These are phyloP conservation scores for Peromyscus maniculatus DNA, from an alignment of 2,113 vertebrate species.

Conservation along the genomic window DNA sequence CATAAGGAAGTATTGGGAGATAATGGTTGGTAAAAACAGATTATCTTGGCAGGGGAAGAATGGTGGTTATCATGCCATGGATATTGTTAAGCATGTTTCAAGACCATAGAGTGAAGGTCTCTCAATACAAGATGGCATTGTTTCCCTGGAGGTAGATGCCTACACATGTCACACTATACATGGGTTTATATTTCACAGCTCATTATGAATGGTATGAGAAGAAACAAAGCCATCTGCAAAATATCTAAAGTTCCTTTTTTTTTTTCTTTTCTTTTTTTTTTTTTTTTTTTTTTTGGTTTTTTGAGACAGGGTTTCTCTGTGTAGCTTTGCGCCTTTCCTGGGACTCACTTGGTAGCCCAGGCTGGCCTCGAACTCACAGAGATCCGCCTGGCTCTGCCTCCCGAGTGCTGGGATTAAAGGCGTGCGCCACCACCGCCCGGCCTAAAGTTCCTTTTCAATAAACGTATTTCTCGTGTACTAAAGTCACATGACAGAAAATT, in stretches of 20 bases:
- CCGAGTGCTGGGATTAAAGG: too few relatives aligned
- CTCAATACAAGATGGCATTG: slow-evolving; percentile 48
- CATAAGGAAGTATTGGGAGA: neutral
- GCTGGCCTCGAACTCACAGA: too few relatives aligned
- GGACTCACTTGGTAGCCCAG: too few relatives aligned
- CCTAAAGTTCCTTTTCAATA: slow-evolving; percentile 58
- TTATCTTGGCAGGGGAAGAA: neutral
- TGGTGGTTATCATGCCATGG: neutral
- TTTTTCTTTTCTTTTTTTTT: too few relatives aligned
- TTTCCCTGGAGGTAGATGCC: slow-evolving; percentile 14
- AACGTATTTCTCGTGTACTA: slow-evolving; percentile 65
- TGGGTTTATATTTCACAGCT: slow-evolving; percentile 58
- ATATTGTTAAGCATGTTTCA: neutral
- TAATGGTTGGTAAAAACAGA: slow-evolving; percentile 3
- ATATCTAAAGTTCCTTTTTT: slow-evolving; percentile 56
- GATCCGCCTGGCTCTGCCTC: too few relatives aligned
- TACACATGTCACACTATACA: neutral
- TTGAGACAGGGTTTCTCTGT: too few relatives aligned
- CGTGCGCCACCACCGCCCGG: too few relatives aligned
- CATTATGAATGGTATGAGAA: slow-evolving; percentile 45
- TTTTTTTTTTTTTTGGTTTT: too few relatives aligned
- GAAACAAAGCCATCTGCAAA: slow-evolving; percentile 58
- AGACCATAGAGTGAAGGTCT: neutral
- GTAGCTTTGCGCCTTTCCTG: too few relatives aligned
- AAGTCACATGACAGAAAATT: slow-evolving; percentile 66